Evolutionary conservation across 2,797 vertebrate genomes (phyloP).

Genomic region (Sphaeramia orbicularis): DNA sequence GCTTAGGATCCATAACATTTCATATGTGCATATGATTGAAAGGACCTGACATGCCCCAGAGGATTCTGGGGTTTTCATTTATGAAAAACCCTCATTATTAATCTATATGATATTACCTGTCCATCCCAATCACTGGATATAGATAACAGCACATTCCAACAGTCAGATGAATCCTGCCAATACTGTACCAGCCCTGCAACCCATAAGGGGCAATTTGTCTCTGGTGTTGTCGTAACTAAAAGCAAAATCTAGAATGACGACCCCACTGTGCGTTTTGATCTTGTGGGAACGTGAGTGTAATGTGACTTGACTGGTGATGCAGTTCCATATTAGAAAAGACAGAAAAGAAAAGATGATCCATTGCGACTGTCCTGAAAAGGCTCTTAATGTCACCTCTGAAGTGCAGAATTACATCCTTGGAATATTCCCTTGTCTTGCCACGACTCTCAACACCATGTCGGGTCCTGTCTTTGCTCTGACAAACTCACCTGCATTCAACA

Average conservation of each 20-base stretch:
- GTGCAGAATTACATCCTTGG: slow-evolving; percentile 4
- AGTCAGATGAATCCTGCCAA: not conserved
- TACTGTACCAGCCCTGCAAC: not conserved
- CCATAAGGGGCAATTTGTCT: slow-evolving; percentile 1
- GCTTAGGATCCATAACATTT: not conserved
- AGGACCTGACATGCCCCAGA: slow-evolving; percentile 7
- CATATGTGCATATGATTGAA: not conserved
- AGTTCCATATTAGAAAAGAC: not conserved
- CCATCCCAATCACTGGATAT: not conserved
- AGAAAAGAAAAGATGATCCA: not conserved
- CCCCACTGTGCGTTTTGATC: slow-evolving; percentile 5
- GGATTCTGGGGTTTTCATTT: not conserved
- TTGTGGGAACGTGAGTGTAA: slow-evolving; percentile 8
- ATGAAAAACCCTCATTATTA: not conserved
- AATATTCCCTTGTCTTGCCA: slow-evolving; percentile 22
- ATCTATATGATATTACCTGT: not conserved
- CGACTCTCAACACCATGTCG: slow-evolving; percentile 25
- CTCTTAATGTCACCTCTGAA: slow-evolving; percentile 15
- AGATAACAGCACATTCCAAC: not conserved
- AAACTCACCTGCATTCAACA: slow-evolving; percentile 50
- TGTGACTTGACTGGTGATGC: slow-evolving; percentile 16
- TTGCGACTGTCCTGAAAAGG: not conserved
- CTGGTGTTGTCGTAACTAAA: not conserved
- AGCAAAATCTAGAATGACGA: slow-evolving; percentile 2
- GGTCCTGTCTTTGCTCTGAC: slow-evolving; percentile 43